Evolutionary conservation across 1,140 invertebrate species (phyloP), one percentile per base, ranked within the genome.

Genomic region (Lineus longissimus): DNA sequence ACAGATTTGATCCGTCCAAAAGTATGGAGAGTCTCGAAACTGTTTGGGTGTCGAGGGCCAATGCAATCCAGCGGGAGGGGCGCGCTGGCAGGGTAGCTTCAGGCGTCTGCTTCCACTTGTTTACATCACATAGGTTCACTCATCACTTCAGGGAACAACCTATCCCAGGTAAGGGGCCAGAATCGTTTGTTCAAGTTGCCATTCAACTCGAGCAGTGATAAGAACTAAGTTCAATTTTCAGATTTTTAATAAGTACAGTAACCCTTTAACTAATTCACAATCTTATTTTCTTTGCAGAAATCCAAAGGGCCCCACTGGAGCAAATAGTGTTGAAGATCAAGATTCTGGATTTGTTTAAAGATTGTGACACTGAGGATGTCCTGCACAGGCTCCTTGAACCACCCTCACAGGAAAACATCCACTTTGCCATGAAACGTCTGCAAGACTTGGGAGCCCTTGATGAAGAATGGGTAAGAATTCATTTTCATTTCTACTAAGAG

Each of bases 61-160:
- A 94, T 83, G 87, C 91, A 0, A 89, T 95, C 76, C 94, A 97
- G 83, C 84, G 92, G 30, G 91, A 90, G 81, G 95, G 95, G 11
- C 85, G 95, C 57, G 95, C 95, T 25, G 95, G 95, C 11, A 66
- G 77, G 43, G 76, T 80, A 4, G 65, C 69, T 9, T 85, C 89
- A 11, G 93, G 93, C 59, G 90, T 91, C 62, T 94, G 92, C 75
- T 97, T 94, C 73, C 92, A 94, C 72, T 82, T 97, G 1, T 95
- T 92, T 72, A 91, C 86, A 19, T 86, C 79, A 70, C 85, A 85
- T 13, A 79, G 90, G 59, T 78, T 70, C 67, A 63, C 78, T 22
- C 66, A 75, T 56, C 71, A 75, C 40, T 64, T 80, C 19, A 67
- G 73, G 45, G 71, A 74, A 22, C 78, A 81, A 59, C 79, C 79